A percentile compares a stretch with the other conserved stretches of the same genome.
phyloP scores from a whole-genome alignment of 1,140 invertebrate genomes.

The Ganaspis sp. region DNA sequence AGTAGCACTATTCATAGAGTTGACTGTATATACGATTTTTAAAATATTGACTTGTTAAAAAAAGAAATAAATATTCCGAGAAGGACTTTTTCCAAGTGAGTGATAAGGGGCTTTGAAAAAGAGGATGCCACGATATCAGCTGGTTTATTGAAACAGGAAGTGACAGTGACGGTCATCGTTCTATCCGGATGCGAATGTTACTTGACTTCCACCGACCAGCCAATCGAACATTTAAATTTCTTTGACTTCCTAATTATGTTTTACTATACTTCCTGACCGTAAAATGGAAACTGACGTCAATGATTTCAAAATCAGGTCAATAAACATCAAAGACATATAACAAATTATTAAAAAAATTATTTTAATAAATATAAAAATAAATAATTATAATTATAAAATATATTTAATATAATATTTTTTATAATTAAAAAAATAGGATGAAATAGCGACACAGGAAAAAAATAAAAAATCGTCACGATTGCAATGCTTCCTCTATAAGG shows the following conservation, averaged over 20 bases:
- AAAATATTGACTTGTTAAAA: neutral
- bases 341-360: too few relatives aligned
- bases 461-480: too few relatives aligned
- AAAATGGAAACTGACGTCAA: constrained; percentile 21
- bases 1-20: too few relatives aligned
- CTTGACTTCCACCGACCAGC: constrained; percentile 45
- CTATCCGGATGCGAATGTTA: constrained; percentile 48
- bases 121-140: constrained; percentile 29
- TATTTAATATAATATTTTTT: too few relatives aligned
- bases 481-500: too few relatives aligned
- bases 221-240: constrained; percentile 30
- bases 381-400: too few relatives aligned
- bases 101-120: neutral
- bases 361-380: too few relatives aligned
- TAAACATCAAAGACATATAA: neutral
- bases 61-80: neutral
- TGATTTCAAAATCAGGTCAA: neutral
- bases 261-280: constrained; percentile 21
- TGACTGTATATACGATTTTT: too few relatives aligned
- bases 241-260: constrained; percentile 35
- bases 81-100: neutral
- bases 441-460: too few relatives aligned
- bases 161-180: constrained; percentile 46
- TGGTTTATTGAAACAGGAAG: constrained; percentile 57
- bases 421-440: too few relatives aligned